A percentile compares a stretch with the other conserved stretches of the same genome.
These are phyloP conservation scores for Drosophila nasuta DNA, from an alignment of 1,140 invertebrate genomes.

Conservation along the genomic window DNA sequence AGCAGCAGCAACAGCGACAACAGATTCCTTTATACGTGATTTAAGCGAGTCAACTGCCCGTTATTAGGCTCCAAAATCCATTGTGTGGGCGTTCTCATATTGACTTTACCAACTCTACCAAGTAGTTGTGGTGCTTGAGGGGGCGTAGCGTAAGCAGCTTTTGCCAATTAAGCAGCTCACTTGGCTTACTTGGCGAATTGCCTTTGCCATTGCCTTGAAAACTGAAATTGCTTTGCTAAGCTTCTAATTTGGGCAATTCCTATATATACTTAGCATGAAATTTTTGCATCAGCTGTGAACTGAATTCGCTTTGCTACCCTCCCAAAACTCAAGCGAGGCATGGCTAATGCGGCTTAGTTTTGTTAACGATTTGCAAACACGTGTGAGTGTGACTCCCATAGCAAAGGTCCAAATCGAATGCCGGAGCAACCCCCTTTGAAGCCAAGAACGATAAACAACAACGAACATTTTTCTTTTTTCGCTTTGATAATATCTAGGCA, in stretches of 20 bases:
- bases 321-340: constrained; percentile 31
- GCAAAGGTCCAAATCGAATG: constrained; percentile 6
- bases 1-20: constrained; percentile 66
- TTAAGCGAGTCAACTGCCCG: constrained; percentile 41
- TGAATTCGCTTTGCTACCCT: constrained; percentile 1
- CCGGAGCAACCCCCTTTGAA: constrained; percentile 2
- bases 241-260: constrained; percentile 47
- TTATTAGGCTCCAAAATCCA: constrained; percentile 25
- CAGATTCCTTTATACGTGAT: constrained; percentile 61
- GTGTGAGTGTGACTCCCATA: constrained; percentile 50
- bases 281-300: constrained; percentile 51
- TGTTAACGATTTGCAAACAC: constrained; percentile 79
- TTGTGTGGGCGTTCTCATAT: constrained; percentile 62
- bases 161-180: constrained; percentile 78
- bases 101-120: constrained; percentile 48
- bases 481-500: constrained; percentile 62
- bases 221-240: constrained; percentile 58
- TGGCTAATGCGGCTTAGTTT: constrained; percentile 75
- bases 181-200: constrained; percentile 24
- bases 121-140: constrained; percentile 24
- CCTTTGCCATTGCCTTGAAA: constrained; percentile 49
- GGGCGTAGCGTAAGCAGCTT: constrained; percentile 59
- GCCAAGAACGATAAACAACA: constrained; percentile 43
- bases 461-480: constrained; percentile 33
- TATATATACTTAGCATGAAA: constrained; percentile 1